Evolutionary conservation across 2,888 invertebrate genomes (phyloP).

Genomic region (Zele albiditarsus): DNA sequence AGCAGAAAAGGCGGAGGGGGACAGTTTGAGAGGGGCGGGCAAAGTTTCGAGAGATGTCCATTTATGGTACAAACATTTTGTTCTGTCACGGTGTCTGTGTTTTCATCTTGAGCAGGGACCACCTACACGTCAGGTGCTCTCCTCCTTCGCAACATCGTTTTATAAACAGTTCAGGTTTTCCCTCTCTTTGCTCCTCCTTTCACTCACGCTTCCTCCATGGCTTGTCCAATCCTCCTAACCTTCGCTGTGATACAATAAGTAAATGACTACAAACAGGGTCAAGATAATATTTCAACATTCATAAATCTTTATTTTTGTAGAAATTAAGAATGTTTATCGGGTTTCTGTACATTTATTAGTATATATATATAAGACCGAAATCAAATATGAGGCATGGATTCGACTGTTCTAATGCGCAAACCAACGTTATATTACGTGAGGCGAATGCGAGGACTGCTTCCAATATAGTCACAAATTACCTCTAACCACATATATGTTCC

Average conservation of each 20-base stretch:
- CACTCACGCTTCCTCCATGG: conserved; percentile 23
- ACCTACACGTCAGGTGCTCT: conserved; percentile 66
- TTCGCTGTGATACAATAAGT: not conserved
- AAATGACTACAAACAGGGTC: not conserved
- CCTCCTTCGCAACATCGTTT: conserved; percentile 57
- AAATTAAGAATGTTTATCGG: too few relatives aligned
- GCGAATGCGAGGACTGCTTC: not conserved
- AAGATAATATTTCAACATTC: too few relatives aligned
- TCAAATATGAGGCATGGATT: too few relatives aligned
- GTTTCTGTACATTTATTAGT: too few relatives aligned
- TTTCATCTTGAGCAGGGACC: conserved; percentile 62
- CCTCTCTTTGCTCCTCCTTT: conserved; percentile 39
- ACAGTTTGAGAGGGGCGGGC: too few relatives aligned
- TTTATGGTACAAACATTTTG: conserved; percentile 71
- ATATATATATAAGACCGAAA: too few relatives aligned
- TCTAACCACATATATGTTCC: not conserved
- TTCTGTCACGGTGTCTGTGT: conserved; percentile 70
- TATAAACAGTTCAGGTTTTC: conserved; percentile 57
- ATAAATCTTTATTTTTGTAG: too few relatives aligned
- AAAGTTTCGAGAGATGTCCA: conserved; percentile 62
- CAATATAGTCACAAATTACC: not conserved
- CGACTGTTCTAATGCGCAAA: not conserved
- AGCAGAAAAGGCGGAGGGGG: not conserved
- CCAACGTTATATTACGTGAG: not conserved
- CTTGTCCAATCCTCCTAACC: too few relatives aligned